phyloP scores from a whole-genome alignment of 2,797 vertebrate species.

The Austrolebias charrua region DNA sequence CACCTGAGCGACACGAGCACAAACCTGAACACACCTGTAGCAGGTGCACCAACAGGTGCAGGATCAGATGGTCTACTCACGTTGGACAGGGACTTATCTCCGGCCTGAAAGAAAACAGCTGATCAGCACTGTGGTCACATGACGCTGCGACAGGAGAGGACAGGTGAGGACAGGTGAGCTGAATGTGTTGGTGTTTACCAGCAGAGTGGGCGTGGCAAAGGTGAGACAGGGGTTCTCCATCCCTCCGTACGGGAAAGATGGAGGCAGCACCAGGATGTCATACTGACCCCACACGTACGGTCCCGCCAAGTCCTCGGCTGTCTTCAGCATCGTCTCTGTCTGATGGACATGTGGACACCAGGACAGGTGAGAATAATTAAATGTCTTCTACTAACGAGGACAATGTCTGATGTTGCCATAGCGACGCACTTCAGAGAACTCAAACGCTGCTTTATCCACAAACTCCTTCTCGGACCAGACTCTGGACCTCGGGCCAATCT shows the following conservation, averaged over 20 bases:
- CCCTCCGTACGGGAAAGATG: constrained; percentile 94
- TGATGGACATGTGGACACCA: constrained; percentile 55
- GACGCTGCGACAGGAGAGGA: background rate
- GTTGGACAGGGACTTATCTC: constrained; percentile 90
- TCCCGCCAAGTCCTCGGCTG: constrained; percentile 89
- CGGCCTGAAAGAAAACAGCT: constrained; percentile 80
- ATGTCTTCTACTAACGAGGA: no score
- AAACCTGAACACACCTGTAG: constrained; percentile 3
- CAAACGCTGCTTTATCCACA: constrained; percentile 89
- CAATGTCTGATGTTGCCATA: background rate
- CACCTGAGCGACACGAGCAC: constrained; percentile 77
- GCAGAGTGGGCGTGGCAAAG: constrained; percentile 91
- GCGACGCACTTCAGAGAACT: constrained; percentile 90
- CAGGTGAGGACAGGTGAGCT: background rate
- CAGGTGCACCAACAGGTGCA: background rate
- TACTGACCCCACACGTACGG: constrained; percentile 97
- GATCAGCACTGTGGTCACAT: constrained; percentile 8
- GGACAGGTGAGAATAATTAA: background rate
- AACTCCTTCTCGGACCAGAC: constrained; percentile 96
- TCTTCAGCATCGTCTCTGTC: constrained; percentile 94
- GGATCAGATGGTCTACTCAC: constrained; percentile 81
- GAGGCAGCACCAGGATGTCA: constrained; percentile 91
- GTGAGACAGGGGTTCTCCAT: constrained; percentile 99
- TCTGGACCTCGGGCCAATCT: constrained; percentile 90
- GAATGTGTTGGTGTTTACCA: constrained; percentile 76